Percentiles rank a stretch among this genome's conserved stretches.
These are phyloP conservation scores for Capra hircus DNA, from an alignment of 2,113 vertebrate species.

Conservation along the genomic window DNA sequence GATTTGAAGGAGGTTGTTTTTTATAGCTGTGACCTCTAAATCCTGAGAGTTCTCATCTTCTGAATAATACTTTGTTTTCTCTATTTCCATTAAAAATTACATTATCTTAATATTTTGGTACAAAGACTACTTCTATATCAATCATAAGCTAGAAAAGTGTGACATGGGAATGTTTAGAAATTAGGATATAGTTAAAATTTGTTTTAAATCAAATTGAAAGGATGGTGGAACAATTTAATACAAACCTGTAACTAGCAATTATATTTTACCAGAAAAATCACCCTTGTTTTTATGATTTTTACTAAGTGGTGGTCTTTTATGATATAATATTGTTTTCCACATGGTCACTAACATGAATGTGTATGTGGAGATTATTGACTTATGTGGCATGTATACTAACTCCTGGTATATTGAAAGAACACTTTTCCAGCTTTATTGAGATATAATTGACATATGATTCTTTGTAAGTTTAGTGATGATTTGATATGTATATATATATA, in stretches of 20 bases:
- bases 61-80: neutral
- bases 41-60: neutral
- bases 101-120: neutral
- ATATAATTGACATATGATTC: neutral
- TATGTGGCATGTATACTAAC: neutral
- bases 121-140: neutral
- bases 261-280: neutral
- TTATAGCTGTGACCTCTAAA: neutral
- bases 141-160: neutral
- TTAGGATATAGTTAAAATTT: neutral
- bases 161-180: neutral
- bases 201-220: neutral
- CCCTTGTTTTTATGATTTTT: neutral
- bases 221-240: accelerated
- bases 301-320: neutral
- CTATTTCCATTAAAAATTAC: neutral
- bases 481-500: neutral
- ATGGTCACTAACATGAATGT: neutral
- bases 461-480: neutral
- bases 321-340: neutral
- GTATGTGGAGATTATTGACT: neutral
- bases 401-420: neutral
- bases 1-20: neutral
- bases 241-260: neutral
- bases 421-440: neutral